Evolutionary conservation across 2,113 vertebrate genomes (phyloP).

Genomic region (Ursus arctos): DNA sequence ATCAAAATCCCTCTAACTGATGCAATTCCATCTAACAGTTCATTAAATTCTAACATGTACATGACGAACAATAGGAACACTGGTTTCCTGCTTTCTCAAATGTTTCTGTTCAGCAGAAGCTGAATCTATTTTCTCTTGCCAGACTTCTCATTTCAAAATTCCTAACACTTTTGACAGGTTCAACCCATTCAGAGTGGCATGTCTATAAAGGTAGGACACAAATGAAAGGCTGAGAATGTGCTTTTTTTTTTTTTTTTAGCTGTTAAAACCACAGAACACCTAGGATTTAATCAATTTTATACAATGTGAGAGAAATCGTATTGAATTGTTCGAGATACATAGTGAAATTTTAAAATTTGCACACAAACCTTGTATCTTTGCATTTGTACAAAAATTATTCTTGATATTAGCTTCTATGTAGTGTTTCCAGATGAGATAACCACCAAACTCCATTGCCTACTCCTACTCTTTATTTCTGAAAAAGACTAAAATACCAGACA

Average conservation of each 20-base stretch:
- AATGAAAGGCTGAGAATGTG: neutral
- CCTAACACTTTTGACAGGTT: neutral
- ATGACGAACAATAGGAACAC: neutral
- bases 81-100: neutral
- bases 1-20: constrained; percentile 1
- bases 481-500: neutral
- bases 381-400: neutral
- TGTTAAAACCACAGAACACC: neutral
- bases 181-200: neutral
- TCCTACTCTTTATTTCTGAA: neutral
- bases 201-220: neutral
- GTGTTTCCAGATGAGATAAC: neutral
- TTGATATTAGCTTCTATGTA: neutral
- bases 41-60: constrained; percentile 48
- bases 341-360: constrained; percentile 6
- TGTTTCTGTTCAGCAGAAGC: neutral
- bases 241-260: neutral
- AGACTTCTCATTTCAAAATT: constrained; percentile 34
- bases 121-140: neutral
- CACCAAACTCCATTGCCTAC: neutral
- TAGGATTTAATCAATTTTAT: neutral
- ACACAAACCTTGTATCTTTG: neutral
- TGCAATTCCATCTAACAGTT: neutral
- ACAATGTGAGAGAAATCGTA: neutral
- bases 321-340: neutral